Base-by-base conservation (phyloP, 2,888 invertebrate species). In the Hesperia comma region DNA sequence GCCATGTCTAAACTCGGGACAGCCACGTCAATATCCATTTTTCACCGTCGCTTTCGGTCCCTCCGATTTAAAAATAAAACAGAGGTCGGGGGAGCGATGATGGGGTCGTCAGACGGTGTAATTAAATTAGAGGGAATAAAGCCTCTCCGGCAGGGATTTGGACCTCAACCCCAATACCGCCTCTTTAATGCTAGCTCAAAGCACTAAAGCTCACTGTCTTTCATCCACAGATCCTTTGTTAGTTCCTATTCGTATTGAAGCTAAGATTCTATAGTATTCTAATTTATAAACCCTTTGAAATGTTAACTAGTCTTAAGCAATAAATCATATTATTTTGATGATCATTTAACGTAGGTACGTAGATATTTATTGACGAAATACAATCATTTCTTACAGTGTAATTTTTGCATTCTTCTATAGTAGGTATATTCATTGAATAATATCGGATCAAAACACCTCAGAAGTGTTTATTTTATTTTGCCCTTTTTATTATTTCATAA, bases 71-170 rank as follows among this genome's bases (percentile, higher is more conserved):
- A 79, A 77, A 83, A 84, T 83, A 81, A 82, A 81, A 80, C 79
- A 82, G 81, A 82, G 81, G 82, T 77, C 79, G 76, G 74, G 79
- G 77, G 79, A 78, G 81, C 82, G 76, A 81, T 83, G 82, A 86
- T 85, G 83, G 84, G 81, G 83, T 84, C 85, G 85, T 84, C 82
- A 83, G 74, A 77, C 78, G 76, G 76, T 74, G 80, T 86, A 81
- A 84, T 87, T 86, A 83, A 87, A 86, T 88, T 85, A 86, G 79
- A 78, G 74, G 76, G 79, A 77, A 77, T 79, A 79, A 79, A 80
- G 77, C 80, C 74, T 68, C 71, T 73, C 75, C 69, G 74, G 75
- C 75, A 68, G 78, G 78, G 77, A 77, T 80, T 82, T 78, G 33
- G 73, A 70, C 67, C 70, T 69, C 67, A 72, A 70, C 71, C 71